Percentiles rank a stretch among this genome's conserved stretches.
These are phyloP conservation scores for Sebastes trivittatus DNA, from an alignment of 2,797 vertebrate species.

Conservation along the genomic window DNA sequence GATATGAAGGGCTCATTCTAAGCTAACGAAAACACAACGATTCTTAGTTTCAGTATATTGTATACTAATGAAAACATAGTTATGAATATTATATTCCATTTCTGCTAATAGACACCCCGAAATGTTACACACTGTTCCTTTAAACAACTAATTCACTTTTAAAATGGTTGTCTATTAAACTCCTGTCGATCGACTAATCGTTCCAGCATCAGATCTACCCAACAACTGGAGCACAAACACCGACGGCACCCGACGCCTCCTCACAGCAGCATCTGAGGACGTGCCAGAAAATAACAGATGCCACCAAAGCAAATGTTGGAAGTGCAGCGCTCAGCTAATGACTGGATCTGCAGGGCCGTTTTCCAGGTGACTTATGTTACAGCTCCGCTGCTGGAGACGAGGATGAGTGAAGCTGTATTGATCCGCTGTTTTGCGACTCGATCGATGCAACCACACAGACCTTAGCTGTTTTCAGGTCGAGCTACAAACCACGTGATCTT, in stretches of 20 bases:
- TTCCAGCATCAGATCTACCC: conserved; percentile 1
- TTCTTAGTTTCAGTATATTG: no score
- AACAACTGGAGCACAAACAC: conserved; percentile 41
- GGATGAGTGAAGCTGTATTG: conserved; percentile 70
- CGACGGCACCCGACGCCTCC: conserved; percentile 50
- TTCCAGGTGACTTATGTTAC: conserved; percentile 74
- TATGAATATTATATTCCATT: no score
- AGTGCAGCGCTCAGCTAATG: conserved; percentile 69
- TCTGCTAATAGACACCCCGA: no score
- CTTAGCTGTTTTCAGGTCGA: conserved; percentile 57
- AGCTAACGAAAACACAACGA: no score
- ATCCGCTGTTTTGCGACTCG: conserved; percentile 53
- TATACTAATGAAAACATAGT: no score
- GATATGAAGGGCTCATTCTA: no score
- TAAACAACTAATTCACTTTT: no score
- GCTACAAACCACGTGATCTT: conserved; percentile 22
- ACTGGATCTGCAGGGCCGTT: conserved; percentile 54
- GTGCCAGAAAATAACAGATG: conserved; percentile 71
- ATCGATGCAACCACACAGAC: conserved; percentile 50
- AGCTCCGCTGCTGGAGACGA: conserved; percentile 49
- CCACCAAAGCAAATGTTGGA: conserved; percentile 73
- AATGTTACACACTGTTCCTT: no score
- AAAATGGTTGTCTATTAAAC: no score
- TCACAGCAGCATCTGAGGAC: conserved; percentile 50
- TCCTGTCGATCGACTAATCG: not conserved